phyloP scores from a whole-genome alignment of 2,888 invertebrate genomes.

The Pelosia muscerda region DNA sequence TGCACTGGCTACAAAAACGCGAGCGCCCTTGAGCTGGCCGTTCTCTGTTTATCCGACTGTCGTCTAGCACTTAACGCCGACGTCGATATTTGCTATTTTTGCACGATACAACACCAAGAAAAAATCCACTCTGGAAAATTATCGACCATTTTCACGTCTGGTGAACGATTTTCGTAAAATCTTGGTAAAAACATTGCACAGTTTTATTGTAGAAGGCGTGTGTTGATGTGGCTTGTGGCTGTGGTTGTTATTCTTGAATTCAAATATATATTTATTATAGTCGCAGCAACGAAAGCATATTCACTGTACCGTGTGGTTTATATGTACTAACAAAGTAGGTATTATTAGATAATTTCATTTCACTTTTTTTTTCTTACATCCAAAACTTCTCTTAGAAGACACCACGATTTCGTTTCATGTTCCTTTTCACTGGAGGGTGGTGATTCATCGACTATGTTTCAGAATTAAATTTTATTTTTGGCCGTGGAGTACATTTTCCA shows the following conservation, averaged over 20 bases:
- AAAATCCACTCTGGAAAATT: slow-evolving; percentile 61
- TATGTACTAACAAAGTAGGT: neutral
- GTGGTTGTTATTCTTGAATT: slow-evolving; percentile 1
- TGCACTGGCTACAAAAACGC: slow-evolving; percentile 69
- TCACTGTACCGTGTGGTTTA: neutral
- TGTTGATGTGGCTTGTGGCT: neutral
- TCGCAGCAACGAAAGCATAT: slow-evolving; percentile 1
- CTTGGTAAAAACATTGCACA: slow-evolving; percentile 15
- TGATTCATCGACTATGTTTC: neutral
- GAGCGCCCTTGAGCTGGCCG: slow-evolving; percentile 74
- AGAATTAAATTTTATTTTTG: neutral
- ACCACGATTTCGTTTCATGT: neutral
- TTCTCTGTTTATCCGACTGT: slow-evolving; percentile 82
- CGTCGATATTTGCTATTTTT: slow-evolving; percentile 83
- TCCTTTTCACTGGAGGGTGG: neutral
- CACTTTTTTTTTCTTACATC: no score
- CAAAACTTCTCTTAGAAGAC: no score
- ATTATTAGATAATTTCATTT: neutral
- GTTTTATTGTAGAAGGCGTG: slow-evolving; percentile 17
- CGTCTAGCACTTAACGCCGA: slow-evolving; percentile 83
- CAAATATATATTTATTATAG: slow-evolving; percentile 3
- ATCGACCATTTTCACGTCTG: slow-evolving; percentile 53
- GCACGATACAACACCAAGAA: slow-evolving; percentile 70
- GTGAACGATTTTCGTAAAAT: slow-evolving; percentile 35
- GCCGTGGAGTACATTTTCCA: neutral